These are phyloP conservation scores for Drosophila sproati DNA, from an alignment of 1,140 invertebrate genomes.

Conservation along the genomic window DNA sequence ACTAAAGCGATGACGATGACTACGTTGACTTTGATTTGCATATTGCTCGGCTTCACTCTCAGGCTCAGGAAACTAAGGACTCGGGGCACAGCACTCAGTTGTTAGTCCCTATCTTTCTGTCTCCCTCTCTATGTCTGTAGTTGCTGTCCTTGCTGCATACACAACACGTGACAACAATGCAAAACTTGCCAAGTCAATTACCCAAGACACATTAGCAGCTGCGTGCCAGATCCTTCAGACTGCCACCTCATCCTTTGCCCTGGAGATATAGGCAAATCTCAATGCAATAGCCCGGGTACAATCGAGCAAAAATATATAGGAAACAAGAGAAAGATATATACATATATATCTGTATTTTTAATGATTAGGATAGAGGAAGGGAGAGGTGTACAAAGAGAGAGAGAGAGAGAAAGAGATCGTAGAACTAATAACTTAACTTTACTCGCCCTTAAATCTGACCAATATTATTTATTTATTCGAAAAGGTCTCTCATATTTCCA, in stretches of 20 bases:
- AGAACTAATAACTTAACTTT: too few species aligned
- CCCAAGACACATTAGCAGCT: constrained; percentile 80
- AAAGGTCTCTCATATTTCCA: background rate
- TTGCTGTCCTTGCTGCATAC: constrained; percentile 29
- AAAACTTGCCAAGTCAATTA: constrained; percentile 77
- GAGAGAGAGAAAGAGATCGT: too few species aligned
- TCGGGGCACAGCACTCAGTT: constrained; percentile 12
- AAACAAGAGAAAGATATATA: background rate
- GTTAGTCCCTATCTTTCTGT: background rate
- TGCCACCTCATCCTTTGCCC: constrained; percentile 27
- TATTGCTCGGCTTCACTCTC: constrained; percentile 48
- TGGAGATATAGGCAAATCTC: constrained; percentile 59
- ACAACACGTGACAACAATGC: constrained; percentile 75
- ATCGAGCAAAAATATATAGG: constrained; percentile 12
- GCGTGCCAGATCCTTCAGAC: constrained; percentile 34
- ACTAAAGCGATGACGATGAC: constrained; percentile 44
- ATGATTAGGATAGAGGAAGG: too few species aligned
- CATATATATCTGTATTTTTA: too few species aligned
- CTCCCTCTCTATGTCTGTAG: background rate
- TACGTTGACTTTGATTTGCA: constrained; percentile 75
- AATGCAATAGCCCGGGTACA: constrained; percentile 67
- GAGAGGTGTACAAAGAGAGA: too few species aligned
- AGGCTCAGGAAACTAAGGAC: constrained; percentile 16
- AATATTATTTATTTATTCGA: background rate
- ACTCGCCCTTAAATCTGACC: too few species aligned